Conservation (phyloP, 2,888 invertebrate species). For the Lasioglossum calceatum region DNA sequence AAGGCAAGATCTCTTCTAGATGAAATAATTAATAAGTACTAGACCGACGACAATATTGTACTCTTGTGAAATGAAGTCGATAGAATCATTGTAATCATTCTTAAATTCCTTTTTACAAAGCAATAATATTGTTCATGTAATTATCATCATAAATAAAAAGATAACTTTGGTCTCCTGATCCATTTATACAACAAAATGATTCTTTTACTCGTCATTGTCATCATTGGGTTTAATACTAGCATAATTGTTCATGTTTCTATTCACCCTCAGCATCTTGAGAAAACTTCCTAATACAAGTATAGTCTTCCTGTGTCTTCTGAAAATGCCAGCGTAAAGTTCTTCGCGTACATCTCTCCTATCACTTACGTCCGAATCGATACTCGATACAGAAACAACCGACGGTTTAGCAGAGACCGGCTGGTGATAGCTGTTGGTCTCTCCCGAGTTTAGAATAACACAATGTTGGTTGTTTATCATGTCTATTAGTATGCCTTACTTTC, state of each 20-base stretch:
- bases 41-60: not conserved
- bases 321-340: conserved; percentile 83
- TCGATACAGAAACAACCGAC: conserved; percentile 81
- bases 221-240: conserved; percentile 83
- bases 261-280: conserved; percentile 83
- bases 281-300: conserved; percentile 83
- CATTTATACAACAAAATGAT: conserved; percentile 34
- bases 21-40: conserved; percentile 17
- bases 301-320: conserved; percentile 83
- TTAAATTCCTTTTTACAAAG: conserved; percentile 49
- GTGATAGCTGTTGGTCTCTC: conserved; percentile 77
- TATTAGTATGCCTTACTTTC: conserved; percentile 23
- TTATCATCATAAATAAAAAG: conserved; percentile 26
- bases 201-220: conserved; percentile 79
- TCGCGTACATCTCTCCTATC: conserved; percentile 82
- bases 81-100: conserved; percentile 11
- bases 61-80: conserved; percentile 16
- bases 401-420: conserved; percentile 81
- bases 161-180: conserved; percentile 36
- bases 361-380: conserved; percentile 83
- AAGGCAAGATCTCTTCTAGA: conserved; percentile 28
- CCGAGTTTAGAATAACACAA: conserved; percentile 78
- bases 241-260: conserved; percentile 84
- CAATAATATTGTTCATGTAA: conserved; percentile 24
- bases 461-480: conserved; percentile 83